These are phyloP conservation scores for Ennomos erosarius DNA, from an alignment of 2,888 invertebrate genomes.

Conservation along the genomic window DNA sequence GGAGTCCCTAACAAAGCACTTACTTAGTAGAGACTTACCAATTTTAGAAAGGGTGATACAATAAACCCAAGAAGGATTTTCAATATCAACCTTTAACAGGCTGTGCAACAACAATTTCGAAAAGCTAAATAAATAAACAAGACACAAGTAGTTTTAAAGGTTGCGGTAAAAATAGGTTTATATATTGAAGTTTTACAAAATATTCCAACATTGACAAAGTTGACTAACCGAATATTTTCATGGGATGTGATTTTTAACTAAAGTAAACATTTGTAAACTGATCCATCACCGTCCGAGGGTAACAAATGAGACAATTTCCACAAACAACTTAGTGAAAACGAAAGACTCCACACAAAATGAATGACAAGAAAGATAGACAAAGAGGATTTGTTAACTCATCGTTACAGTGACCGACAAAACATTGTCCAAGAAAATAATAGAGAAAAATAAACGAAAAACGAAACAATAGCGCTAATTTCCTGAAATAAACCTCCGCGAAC, in stretches of 20 bases:
- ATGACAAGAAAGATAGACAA: slow-evolving; percentile 4
- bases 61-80: too few relatives aligned
- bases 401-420: slow-evolving; percentile 23
- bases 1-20: too few relatives aligned
- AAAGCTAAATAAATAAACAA: neutral
- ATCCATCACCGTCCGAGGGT: slow-evolving; percentile 11
- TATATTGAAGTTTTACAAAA: too few relatives aligned
- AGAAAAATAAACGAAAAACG: slow-evolving; percentile 17
- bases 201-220: too few relatives aligned
- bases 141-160: neutral
- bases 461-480: slow-evolving; percentile 39
- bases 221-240: too few relatives aligned
- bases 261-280: slow-evolving; percentile 12
- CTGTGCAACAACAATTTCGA: too few relatives aligned
- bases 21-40: too few relatives aligned
- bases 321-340: slow-evolving; percentile 10
- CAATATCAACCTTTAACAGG: too few relatives aligned
- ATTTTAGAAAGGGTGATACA: too few relatives aligned
- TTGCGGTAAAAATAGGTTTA: too few relatives aligned
- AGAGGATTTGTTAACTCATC: slow-evolving; percentile 12
- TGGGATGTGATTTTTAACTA: slow-evolving; percentile 12
- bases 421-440: slow-evolving; percentile 19
- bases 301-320: slow-evolving; percentile 5
- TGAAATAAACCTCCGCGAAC: slow-evolving; percentile 32
- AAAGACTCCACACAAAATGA: slow-evolving; percentile 11